phyloP scores from a whole-genome alignment of 2,888 invertebrate species.

The Macrosoma leucophasiata region DNA sequence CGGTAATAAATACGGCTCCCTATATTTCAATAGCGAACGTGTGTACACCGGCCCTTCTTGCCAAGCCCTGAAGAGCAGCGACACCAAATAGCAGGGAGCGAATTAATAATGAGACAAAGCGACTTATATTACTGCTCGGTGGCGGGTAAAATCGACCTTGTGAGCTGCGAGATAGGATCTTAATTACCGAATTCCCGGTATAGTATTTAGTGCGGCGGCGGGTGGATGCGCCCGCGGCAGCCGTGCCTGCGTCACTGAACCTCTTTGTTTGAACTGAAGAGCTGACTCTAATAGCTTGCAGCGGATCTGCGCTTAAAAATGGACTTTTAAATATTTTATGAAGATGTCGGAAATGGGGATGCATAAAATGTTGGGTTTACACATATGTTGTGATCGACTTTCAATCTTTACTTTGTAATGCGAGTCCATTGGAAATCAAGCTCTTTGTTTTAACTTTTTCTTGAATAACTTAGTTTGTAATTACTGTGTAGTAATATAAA shows the following conservation, averaged over 20 bases:
- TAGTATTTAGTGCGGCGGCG: slow-evolving; percentile 45
- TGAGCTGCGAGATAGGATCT: slow-evolving; percentile 53
- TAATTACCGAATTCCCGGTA: slow-evolving; percentile 51
- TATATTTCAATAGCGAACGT: slow-evolving; percentile 37
- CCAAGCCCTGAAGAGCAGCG: slow-evolving; percentile 60
- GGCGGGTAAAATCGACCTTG: slow-evolving; percentile 53
- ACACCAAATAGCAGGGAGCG: slow-evolving; percentile 69
- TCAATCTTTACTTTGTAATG: too few species aligned
- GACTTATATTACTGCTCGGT: slow-evolving; percentile 44
- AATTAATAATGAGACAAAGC: slow-evolving; percentile 66
- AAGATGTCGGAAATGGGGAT: slow-evolving; percentile 41
- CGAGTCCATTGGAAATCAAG: too few species aligned
- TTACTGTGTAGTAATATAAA: too few species aligned
- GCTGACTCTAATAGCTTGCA: slow-evolving; percentile 74
- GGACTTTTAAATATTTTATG: slow-evolving; percentile 71
- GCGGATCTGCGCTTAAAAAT: slow-evolving; percentile 69
- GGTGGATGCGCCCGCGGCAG: slow-evolving; percentile 51
- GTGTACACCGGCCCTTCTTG: slow-evolving; percentile 53
- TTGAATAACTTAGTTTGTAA: too few species aligned
- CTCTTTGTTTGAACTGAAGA: slow-evolving; percentile 72
- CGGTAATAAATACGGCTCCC: slow-evolving; percentile 24
- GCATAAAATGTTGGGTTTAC: slow-evolving; percentile 45
- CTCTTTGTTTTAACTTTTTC: too few species aligned
- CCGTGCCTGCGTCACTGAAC: slow-evolving; percentile 58
- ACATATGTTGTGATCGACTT: too few species aligned